Percentiles rank a stretch among this genome's conserved stretches.
phyloP scores from a whole-genome alignment of 2,797 vertebrate species.

The Psittacula derbiana region DNA sequence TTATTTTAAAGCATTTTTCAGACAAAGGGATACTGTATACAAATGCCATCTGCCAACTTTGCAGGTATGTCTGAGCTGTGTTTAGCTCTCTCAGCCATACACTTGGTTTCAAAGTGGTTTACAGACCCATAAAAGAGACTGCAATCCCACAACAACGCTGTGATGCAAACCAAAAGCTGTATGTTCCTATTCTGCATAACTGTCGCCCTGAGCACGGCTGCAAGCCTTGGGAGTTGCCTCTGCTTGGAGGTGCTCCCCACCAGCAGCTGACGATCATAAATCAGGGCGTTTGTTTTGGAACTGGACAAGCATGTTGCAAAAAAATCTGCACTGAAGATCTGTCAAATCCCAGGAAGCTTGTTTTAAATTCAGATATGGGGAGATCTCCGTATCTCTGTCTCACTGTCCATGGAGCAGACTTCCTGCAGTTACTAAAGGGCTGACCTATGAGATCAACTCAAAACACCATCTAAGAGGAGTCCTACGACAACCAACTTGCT shows the following conservation, averaged over 20 bases:
- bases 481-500: neutral
- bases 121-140: neutral
- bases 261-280: neutral
- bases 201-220: fast-evolving
- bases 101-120: neutral
- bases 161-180: neutral
- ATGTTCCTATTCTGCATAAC: fast-evolving
- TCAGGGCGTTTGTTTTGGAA: neutral
- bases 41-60: no score
- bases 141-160: neutral
- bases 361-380: neutral
- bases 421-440: neutral
- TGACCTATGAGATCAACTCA: neutral
- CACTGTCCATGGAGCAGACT: neutral
- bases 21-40: no score
- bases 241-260: neutral
- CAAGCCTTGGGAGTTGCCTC: fast-evolving
- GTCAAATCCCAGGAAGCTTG: neutral
- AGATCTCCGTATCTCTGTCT: neutral
- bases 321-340: neutral
- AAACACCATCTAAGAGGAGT: neutral
- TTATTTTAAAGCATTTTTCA: neutral
- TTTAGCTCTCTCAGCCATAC: neutral
- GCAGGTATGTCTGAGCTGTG: neutral
- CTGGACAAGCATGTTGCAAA: neutral